Percentiles rank a stretch among this genome's conserved stretches.
Evolutionary conservation across 2,113 vertebrate species (phyloP).

Genomic region (Reinhardtius hippoglossoides): DNA sequence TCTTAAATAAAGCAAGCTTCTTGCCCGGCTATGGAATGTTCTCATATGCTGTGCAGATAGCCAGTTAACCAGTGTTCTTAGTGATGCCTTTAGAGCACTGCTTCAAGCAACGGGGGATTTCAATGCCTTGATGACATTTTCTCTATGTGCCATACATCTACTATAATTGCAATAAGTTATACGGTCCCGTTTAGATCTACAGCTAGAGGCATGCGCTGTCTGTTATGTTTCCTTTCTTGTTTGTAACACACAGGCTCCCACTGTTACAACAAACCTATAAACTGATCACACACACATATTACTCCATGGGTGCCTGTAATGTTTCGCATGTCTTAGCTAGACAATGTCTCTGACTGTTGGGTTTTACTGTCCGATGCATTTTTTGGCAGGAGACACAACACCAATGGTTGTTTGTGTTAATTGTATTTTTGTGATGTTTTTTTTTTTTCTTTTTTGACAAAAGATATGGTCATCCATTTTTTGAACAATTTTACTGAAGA

Average conservation of each 20-base stretch:
- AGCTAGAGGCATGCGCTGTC: neutral
- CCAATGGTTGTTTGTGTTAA: neutral
- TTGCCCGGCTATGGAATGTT: neutral
- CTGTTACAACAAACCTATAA: neutral
- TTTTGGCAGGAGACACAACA: neutral
- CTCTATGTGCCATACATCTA: neutral
- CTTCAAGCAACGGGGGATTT: conserved; percentile 1
- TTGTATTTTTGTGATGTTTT: neutral
- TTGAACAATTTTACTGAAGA: neutral
- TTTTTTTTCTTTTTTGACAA: neutral
- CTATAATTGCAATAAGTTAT: neutral
- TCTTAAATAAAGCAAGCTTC: neutral
- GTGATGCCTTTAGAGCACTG: neutral
- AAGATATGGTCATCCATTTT: neutral
- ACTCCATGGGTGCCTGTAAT: neutral
- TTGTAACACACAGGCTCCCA: neutral
- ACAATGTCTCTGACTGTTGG: neutral
- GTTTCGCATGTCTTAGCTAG: neutral
- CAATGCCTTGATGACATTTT: neutral
- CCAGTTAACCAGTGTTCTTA: neutral
- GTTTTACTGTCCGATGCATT: too few relatives aligned
- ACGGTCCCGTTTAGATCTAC: neutral
- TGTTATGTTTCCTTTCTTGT: neutral
- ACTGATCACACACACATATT: too few relatives aligned
- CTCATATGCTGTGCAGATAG: neutral